Conservation (phyloP, 2,113 vertebrate species). For the Pteropus alecto region DNA sequence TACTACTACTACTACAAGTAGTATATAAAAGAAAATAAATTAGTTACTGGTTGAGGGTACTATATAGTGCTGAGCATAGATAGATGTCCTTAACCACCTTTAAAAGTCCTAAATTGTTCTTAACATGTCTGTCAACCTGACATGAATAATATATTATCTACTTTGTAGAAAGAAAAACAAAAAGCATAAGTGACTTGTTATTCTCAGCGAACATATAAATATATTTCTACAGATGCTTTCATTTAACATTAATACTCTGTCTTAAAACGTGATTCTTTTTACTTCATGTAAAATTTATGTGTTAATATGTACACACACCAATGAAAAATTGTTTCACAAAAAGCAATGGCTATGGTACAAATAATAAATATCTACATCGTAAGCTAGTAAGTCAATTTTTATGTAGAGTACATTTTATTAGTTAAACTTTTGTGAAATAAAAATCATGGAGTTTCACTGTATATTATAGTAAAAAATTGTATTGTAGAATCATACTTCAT, state of each 20-base stretch:
- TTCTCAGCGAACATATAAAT: conserved; percentile 46
- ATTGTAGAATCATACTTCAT: conserved; percentile 55
- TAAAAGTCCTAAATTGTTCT: conserved; percentile 25
- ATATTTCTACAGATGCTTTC: conserved; percentile 45
- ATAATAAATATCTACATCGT: conserved; percentile 67
- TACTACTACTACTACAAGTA: not conserved
- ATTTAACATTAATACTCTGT: not conserved
- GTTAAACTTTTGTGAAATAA: conserved; percentile 62
- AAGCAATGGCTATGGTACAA: conserved; percentile 60
- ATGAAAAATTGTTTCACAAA: conserved; percentile 53
- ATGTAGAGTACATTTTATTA: conserved; percentile 66
- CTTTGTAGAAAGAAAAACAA: conserved; percentile 47
- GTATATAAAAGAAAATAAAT: not conserved
- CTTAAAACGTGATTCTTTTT: conserved; percentile 72
- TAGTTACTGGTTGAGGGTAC: not conserved
- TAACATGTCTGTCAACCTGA: conserved; percentile 27
- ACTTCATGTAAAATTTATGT: conserved; percentile 72
- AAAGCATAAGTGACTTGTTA: conserved; percentile 44
- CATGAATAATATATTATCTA: conserved; percentile 58
- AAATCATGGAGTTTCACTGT: not conserved
- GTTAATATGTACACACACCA: not conserved
- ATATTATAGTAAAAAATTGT: not conserved
- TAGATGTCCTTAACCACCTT: not conserved
- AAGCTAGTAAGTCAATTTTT: conserved; percentile 60
- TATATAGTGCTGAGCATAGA: not conserved